Base-by-base conservation (phyloP, 2,113 vertebrate genomes). In the Datnioides undecimradiatus region DNA sequence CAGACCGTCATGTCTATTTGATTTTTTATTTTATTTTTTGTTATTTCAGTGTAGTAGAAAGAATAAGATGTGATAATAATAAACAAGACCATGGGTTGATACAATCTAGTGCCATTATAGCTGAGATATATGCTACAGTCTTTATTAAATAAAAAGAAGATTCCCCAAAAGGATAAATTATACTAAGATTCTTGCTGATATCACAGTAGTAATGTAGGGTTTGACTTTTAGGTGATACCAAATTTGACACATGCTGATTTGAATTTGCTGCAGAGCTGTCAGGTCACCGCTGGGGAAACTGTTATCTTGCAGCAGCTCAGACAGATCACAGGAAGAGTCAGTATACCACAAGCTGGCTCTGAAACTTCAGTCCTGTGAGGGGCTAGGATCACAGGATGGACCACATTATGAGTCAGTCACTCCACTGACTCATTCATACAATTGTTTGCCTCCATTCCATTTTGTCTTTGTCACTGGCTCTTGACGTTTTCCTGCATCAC, bases 261-360 rank as follows among this genome's bases (percentile, higher is more conserved):
- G 21, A 64, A 10, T 64, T 43, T 49, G 10, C 34, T 58, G 51
- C 57, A 49, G 45, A 82, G 31, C 62, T 52, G 49, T 55, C 38
- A 8, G 21, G n/a, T 36, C 52, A 6, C 45, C 43, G 58, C n/a
- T 23, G 48, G 4, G 38, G 33, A 48, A 60, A 49, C 33, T 34
- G 16, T 68, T 2, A 60, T 68, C 52, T 36, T 57, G 66, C 69
- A 33, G 38, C n/a, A 46, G 57, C 45, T 40, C 67, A 52, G 33
- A 33, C 45, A 46, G 25, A 72, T 40, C 17, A 40, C 9, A 66
- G 38, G 12, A 23, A 5, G 23, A 38, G 40, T 38, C 13, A n/a
- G n/a, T 34, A 14, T 12, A 38, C n/a, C 31, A 67, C 45, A 5
- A 12, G 34, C 23, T 43, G 21, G 0, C 43, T 58, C 27, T 43